Evolutionary conservation across 2,888 invertebrate genomes (phyloP), one percentile per base, ranked within the genome.

Genomic region (Gari tellinella): DNA sequence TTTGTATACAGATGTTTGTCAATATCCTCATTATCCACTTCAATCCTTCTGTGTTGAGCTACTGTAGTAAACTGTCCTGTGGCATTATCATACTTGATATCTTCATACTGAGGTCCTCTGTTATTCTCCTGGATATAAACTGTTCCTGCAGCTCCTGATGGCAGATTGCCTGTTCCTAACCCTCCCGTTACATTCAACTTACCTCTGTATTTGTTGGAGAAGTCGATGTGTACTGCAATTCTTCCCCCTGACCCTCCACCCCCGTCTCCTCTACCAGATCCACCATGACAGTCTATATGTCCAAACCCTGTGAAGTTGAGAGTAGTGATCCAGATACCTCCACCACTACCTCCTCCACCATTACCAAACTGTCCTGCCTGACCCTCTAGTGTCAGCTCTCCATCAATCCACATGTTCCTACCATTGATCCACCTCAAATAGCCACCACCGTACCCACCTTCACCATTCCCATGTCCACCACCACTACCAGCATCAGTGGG

Each of bases 111-210:
- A n/a, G 88, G 87, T 19, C 88, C 88, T 52, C 85, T 70, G 10
- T 73, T 81, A 21, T 84, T 83, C 61, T 88, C 88, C 53, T 87
- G 82, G 0, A 85, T 63, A 52, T 87, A 88, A 1, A 81, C 83
- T 7, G 88, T 88, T 43, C 88, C 88, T 21, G 88, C 86, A 51
- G 88, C 86, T 7, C 88, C 88, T 23, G 85, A 78, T 8, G 86
- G 86, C 4, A 64, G 62, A 14, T 17, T 38, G n/a, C 78, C 81
- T 1, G 37, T 40, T 17, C 87, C 87, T n/a, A 62, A 40, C 4
- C 87, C 87, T 10, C 88, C 88, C 31, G 72, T 73, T 1, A 84
- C 76, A 67, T 82, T 76, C 38, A 86, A 55, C 2, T 67, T 46
- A 37, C 88, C 88, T 12, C 72, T 68, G 57, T 82, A 88, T 25